Base-by-base conservation (phyloP, 92 coral and sea anemone genomes). In the Blastomussa wellsi region DNA sequence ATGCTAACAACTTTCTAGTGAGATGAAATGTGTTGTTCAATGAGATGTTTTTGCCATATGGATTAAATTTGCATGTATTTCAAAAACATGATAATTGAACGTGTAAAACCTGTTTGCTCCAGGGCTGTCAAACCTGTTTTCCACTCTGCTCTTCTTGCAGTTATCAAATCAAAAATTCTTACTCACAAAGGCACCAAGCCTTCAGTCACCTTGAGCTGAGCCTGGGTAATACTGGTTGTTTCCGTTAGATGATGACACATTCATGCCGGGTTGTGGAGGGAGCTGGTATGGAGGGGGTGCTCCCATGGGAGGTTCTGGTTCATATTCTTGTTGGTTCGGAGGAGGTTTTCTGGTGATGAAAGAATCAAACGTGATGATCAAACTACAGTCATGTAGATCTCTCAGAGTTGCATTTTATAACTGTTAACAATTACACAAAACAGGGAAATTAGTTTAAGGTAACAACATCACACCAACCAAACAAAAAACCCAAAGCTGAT, bases 241-340 rank as follows among this genome's bases (percentile, higher is more conserved):
- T 53, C 94, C 95, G 42, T 90, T 80, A 47, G 94, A 87, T n/a
- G 92, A 85, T 29, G 92, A 85, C 36, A 83, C 91, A 81, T 84
- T 92, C 62, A 86, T 82, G 28, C 88, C 92, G 28, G 95, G 86
- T 33, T 94, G 91, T 7, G 98, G 98, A 0, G 98, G 98, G 77
- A 94, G 84, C 29, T 94, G 95, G 75, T 94, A 94, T 4, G 98
- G 98, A 53, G 98, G 98, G 11, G 98, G 98, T 59, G 95, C 93
- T 31, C 91, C 94, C 71, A 85, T 89, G 48, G 93, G 97, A 9
- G 91, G 87, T 3, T 88, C 95, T 2, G 90, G 86, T 51, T 93
- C 92, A 76, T 86, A 90, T 1, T 85, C 83, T 22, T 32, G 82
- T 38, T 65, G 82, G 29, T 51, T 31, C 26, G 77, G 82, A 24